These are phyloP conservation scores for Polypedilum pembai DNA, from an alignment of 1,140 invertebrate species.

Conservation along the genomic window DNA sequence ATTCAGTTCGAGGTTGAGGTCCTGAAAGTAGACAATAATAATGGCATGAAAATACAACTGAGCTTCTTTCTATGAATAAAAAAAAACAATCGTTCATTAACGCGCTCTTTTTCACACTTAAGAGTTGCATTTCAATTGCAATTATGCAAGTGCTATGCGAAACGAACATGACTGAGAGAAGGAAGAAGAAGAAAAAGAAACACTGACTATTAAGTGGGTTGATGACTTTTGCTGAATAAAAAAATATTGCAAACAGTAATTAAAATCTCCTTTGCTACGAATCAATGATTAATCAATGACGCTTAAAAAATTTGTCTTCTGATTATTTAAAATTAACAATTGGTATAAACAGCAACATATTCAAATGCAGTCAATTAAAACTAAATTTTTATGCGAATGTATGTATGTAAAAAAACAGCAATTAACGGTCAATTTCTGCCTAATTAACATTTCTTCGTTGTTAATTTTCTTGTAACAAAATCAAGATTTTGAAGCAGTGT, in stretches of 20 bases:
- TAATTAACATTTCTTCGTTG: slow-evolving; percentile 13
- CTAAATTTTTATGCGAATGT: background rate
- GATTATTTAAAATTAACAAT: background rate
- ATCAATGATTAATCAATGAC: background rate
- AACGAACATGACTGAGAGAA: background rate
- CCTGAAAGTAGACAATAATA: background rate
- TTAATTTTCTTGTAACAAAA: background rate
- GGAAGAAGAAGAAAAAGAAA: background rate
- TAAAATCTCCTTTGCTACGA: background rate
- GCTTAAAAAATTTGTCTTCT: background rate
- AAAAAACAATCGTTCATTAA: background rate
- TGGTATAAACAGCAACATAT: background rate
- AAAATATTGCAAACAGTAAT: background rate
- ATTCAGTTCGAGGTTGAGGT: slow-evolving; percentile 15
- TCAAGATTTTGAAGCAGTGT: no score
- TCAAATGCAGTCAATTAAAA: background rate
- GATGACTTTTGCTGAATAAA: background rate
- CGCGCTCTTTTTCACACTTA: background rate
- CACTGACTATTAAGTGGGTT: background rate
- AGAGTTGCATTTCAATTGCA: background rate
- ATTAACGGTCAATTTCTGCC: slow-evolving; percentile 7
- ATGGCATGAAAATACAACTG: background rate
- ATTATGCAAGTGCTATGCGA: background rate
- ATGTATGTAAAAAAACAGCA: background rate
- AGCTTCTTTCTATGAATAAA: background rate